Percentiles rank a stretch among this genome's conserved stretches.
phyloP scores from a whole-genome alignment of 2,797 vertebrate species.

The Acanthornis magna region DNA sequence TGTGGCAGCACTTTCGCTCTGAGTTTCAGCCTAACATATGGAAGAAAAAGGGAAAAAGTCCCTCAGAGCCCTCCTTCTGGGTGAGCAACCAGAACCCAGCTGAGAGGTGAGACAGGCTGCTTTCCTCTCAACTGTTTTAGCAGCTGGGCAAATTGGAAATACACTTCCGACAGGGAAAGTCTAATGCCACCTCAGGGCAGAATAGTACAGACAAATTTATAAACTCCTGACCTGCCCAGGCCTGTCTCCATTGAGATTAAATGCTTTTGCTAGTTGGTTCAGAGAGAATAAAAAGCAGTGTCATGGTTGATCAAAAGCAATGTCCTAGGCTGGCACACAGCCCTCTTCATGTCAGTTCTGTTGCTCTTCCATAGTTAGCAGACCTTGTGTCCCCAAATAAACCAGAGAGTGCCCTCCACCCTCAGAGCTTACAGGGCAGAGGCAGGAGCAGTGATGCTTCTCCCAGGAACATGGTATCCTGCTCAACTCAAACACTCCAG shows the following conservation, averaged over 20 bases:
- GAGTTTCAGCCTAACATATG: neutral
- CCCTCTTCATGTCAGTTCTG: neutral
- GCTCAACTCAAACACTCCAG: neutral
- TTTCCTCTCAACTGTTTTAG: neutral
- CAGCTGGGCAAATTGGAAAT: neutral
- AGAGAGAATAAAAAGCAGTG: neutral
- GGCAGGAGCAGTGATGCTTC: rapidly evolving
- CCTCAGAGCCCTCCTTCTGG: neutral
- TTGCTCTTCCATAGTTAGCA: neutral
- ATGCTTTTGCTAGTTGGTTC: neutral
- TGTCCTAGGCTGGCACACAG: neutral
- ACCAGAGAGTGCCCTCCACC: neutral
- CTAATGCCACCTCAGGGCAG: neutral
- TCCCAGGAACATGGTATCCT: neutral
- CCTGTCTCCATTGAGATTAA: neutral
- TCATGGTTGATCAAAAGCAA: neutral
- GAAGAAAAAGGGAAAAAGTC: neutral
- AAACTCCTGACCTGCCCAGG: neutral
- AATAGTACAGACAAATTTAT: neutral
- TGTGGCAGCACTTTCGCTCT: neutral
- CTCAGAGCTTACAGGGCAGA: neutral
- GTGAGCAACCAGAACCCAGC: neutral
- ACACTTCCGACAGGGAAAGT: neutral
- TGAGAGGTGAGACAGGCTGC: neutral
- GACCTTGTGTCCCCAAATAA: neutral